Conservation (phyloP, 2,888 invertebrate genomes). For the Physocephala rufipes region DNA sequence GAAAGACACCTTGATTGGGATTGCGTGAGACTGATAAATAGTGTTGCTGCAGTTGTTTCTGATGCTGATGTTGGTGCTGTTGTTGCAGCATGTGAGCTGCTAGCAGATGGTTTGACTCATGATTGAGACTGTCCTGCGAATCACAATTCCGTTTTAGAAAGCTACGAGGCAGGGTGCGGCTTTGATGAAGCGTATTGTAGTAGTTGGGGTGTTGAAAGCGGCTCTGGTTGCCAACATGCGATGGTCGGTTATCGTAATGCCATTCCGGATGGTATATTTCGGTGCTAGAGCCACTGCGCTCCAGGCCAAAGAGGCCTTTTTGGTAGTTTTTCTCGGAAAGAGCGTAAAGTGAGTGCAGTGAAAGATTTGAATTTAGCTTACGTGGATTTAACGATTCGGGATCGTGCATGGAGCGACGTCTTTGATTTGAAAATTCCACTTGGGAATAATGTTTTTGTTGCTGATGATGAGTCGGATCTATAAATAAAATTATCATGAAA, state of each 20-base stretch:
- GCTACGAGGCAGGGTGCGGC: slow-evolving; percentile 63
- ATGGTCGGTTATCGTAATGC: slow-evolving; percentile 44
- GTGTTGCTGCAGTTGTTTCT: slow-evolving; percentile 48
- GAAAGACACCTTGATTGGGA: slow-evolving; percentile 42
- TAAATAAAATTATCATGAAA: neutral
- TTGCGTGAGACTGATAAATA: slow-evolving; percentile 49
- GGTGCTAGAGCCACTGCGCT: slow-evolving; percentile 45
- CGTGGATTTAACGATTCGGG: slow-evolving; percentile 54
- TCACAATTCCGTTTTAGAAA: slow-evolving; percentile 59
- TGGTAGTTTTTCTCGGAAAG: slow-evolving; percentile 49
- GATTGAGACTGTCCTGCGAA: slow-evolving; percentile 52
- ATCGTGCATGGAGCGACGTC: slow-evolving; percentile 58
- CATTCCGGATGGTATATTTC: slow-evolving; percentile 37
- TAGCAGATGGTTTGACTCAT: slow-evolving; percentile 36
- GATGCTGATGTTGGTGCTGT: slow-evolving; percentile 44
- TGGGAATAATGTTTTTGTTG: neutral
- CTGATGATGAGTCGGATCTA: slow-evolving; percentile 14
- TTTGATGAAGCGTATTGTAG: slow-evolving; percentile 52
- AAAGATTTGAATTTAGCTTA: slow-evolving; percentile 60
- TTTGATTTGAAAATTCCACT: slow-evolving; percentile 33
- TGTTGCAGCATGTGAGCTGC: slow-evolving; percentile 31
- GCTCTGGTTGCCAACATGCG: slow-evolving; percentile 48
- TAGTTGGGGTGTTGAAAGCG: slow-evolving; percentile 42
- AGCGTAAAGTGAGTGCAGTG: slow-evolving; percentile 54
- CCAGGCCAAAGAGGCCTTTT: slow-evolving; percentile 53